Evolutionary conservation across 2,888 invertebrate genomes (phyloP).

Genomic region (Camptogramma bilineatum): DNA sequence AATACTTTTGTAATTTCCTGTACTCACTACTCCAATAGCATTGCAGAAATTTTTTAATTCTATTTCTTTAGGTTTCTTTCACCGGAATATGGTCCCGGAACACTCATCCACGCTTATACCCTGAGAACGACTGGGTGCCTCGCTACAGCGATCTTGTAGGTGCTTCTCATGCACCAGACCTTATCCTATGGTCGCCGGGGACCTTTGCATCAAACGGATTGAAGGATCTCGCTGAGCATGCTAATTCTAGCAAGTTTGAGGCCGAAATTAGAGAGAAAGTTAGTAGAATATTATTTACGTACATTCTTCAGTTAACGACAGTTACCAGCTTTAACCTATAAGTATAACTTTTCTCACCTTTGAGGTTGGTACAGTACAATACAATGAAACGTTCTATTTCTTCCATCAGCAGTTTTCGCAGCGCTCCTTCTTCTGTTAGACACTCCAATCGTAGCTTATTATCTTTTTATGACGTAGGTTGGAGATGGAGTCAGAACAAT

Average conservation of each 20-base stretch:
- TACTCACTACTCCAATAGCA: too few species aligned
- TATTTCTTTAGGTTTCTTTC: slow-evolving; percentile 61
- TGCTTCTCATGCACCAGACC: slow-evolving; percentile 70
- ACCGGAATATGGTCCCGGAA: slow-evolving; percentile 78
- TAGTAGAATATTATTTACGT: too few species aligned
- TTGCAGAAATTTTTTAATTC: too few species aligned
- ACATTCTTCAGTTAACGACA: not conserved
- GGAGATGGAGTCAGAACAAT: slow-evolving; percentile 74
- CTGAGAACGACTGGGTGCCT: slow-evolving; percentile 76
- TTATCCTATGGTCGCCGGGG: slow-evolving; percentile 71
- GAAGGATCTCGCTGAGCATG: slow-evolving; percentile 69
- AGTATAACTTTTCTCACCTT: not conserved
- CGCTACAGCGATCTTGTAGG: slow-evolving; percentile 74
- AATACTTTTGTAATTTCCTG: too few species aligned
- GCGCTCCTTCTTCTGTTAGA: too few species aligned
- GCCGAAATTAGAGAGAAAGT: slow-evolving; percentile 74
- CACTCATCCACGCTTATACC: slow-evolving; percentile 70
- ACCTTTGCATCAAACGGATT: slow-evolving; percentile 68
- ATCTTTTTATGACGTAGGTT: slow-evolving; percentile 55
- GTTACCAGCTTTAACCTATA: too few species aligned
- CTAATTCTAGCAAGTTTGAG: slow-evolving; percentile 71
- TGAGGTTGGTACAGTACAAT: not conserved
- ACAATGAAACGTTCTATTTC: not conserved
- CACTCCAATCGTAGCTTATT: too few species aligned
- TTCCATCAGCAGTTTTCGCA: too few species aligned